Evolutionary conservation across 2,113 vertebrate genomes (phyloP).

Genomic region (Saiga tatarica): DNA sequence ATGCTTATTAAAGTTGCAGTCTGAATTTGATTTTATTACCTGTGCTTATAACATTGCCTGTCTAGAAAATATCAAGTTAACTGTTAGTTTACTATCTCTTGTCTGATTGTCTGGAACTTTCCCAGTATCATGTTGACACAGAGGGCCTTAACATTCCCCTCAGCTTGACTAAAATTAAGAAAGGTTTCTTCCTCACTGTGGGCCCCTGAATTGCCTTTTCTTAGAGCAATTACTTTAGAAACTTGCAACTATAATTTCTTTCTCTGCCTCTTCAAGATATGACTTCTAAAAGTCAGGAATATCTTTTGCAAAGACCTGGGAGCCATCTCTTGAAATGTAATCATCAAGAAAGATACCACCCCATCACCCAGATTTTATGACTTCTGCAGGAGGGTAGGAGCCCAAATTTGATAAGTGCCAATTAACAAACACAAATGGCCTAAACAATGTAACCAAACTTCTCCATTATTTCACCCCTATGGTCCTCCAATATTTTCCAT

Average conservation of each 20-base stretch:
- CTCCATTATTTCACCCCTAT: background rate
- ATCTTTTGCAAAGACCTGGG: background rate
- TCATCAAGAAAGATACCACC: background rate
- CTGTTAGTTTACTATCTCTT: background rate
- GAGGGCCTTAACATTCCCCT: background rate
- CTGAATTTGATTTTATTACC: background rate
- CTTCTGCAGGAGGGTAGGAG: background rate
- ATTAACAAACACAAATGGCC: background rate
- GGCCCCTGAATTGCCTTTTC: background rate
- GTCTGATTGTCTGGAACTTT: background rate
- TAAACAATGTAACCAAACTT: background rate
- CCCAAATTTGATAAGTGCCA: background rate
- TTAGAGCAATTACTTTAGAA: background rate
- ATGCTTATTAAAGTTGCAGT: background rate
- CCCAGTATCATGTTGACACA: background rate
- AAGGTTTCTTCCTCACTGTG: background rate
- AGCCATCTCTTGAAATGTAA: background rate
- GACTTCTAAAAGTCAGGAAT: background rate
- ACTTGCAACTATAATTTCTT: background rate
- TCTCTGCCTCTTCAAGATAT: background rate
- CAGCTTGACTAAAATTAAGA: background rate
- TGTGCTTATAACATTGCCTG: background rate
- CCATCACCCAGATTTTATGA: background rate
- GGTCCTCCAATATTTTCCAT: background rate
- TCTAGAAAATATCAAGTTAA: background rate